Evolutionary conservation across 1,140 invertebrate genomes (phyloP), one percentile per base, ranked within the genome.

Genomic region (Scaptomyza graminum): DNA sequence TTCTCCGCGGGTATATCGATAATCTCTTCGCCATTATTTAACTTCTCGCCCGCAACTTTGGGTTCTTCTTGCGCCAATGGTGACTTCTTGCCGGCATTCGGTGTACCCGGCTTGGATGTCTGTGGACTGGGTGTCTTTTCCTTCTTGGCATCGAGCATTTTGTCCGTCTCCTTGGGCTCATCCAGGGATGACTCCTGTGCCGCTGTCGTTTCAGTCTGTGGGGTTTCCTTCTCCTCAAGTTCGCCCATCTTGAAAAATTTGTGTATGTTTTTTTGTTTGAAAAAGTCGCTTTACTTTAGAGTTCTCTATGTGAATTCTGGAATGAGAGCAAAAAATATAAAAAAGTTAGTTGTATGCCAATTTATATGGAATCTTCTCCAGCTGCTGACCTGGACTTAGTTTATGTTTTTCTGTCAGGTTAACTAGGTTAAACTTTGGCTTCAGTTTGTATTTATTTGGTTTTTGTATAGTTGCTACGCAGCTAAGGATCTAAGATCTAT

Each of bases 141-240:
- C 3, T 80, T 74, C 51, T 91, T 91, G 46, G 74, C 83, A n/a
- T 88, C 89, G 34, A 91, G 64, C 90, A 91, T 91, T 78, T 91
- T 91, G 46, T 92, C 91, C 15, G 91, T 92, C 68, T 92, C 91
- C 74, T 90, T 92, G 41, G 91, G 91, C 61, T 92, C 91, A 34
- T 91, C 90, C 7, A 80, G 55, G 11, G 89, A 59, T n/a, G 84
- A 65, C 55, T 76, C 84, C 37, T 90, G 85, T 34, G 59, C 66
- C 31, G 78, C 18, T 67, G 80, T 69, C 5, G 81, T 71, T 62
- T 91, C 90, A 54, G 87, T 83, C 54, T 89, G 90, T 55, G 84
- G 87, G 13, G 84, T 90, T 80, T 91, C 90, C 76, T 91, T 91
- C 76, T 91, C 90, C 69, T 91, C 90, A 15, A 91, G 74, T 72